Percentiles rank a stretch among this genome's conserved stretches.
Evolutionary conservation across 2,113 vertebrate genomes (phyloP).

Genomic region (Cyprinodon brontotheroides): DNA sequence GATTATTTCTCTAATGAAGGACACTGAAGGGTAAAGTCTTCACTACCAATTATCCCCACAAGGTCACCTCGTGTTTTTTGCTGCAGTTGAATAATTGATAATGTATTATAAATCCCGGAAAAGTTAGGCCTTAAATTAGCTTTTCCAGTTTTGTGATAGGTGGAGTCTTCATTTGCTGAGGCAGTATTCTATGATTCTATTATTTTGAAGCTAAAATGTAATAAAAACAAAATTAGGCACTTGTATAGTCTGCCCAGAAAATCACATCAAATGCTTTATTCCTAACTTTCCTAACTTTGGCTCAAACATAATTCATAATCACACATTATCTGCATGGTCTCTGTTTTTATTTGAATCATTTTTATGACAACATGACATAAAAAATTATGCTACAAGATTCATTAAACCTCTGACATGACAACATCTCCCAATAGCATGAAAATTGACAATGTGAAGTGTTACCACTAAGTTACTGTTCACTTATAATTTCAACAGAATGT

Average conservation of each 20-base stretch:
- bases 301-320: not conserved
- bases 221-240: not conserved
- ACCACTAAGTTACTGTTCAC: not conserved
- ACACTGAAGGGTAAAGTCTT: constrained; percentile 4
- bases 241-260: too few relatives aligned
- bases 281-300: not conserved
- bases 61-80: constrained; percentile 12
- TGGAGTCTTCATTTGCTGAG: constrained; percentile 1
- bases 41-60: constrained; percentile 33
- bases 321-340: not conserved
- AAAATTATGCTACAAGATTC: constrained; percentile 1
- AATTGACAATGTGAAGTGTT: constrained; percentile 16
- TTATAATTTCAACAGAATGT: constrained; percentile 10
- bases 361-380: constrained; percentile 11
- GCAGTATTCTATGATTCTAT: not conserved
- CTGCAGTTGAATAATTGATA: constrained; percentile 8
- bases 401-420: constrained; percentile 20
- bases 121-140: not conserved
- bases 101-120: constrained; percentile 4
- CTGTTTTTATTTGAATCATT: not conserved
- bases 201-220: not conserved
- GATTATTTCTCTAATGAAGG: constrained; percentile 30
- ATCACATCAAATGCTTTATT: not conserved
- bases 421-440: not conserved
- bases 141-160: not conserved